Percentiles rank a stretch among this genome's conserved stretches.
These are phyloP conservation scores for Aselliscus stoliczkanus DNA, from an alignment of 2,797 vertebrate genomes.

Conservation along the genomic window DNA sequence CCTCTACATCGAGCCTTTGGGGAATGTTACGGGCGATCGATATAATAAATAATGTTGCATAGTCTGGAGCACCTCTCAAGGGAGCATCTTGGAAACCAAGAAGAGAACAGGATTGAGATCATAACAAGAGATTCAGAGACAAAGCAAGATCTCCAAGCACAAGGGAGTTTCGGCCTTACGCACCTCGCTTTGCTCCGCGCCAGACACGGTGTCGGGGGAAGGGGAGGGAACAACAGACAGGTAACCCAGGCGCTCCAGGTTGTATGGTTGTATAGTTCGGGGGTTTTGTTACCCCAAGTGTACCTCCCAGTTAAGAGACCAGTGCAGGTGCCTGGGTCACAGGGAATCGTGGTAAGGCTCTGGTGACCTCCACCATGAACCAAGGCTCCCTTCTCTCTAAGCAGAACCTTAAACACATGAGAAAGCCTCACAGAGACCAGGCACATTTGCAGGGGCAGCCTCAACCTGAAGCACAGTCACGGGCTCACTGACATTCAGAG, in stretches of 20 bases:
- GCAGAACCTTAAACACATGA: not conserved
- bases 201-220: not conserved
- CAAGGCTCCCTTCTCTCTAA: not conserved
- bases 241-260: not conserved
- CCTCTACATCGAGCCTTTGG: slow-evolving; percentile 56
- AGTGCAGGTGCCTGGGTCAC: not conserved
- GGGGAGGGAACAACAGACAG: not conserved
- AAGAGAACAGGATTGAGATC: slow-evolving; percentile 1
- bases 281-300: not conserved
- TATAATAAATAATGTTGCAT: slow-evolving; percentile 61
- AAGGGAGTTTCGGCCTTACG: not conserved
- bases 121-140: not conserved
- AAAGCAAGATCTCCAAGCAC: not conserved
- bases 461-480: not conserved
- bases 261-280: not conserved
- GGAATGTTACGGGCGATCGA: slow-evolving; percentile 49
- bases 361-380: not conserved
- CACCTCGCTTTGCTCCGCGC: not conserved
- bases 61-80: slow-evolving; percentile 46
- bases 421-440: not conserved
- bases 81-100: slow-evolving; percentile 53
- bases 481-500: not conserved
- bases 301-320: not conserved
- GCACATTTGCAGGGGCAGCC: not conserved
- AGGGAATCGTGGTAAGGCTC: not conserved